These are phyloP conservation scores for Lagopus leucura DNA, from an alignment of 2,113 vertebrate species.

Conservation along the genomic window DNA sequence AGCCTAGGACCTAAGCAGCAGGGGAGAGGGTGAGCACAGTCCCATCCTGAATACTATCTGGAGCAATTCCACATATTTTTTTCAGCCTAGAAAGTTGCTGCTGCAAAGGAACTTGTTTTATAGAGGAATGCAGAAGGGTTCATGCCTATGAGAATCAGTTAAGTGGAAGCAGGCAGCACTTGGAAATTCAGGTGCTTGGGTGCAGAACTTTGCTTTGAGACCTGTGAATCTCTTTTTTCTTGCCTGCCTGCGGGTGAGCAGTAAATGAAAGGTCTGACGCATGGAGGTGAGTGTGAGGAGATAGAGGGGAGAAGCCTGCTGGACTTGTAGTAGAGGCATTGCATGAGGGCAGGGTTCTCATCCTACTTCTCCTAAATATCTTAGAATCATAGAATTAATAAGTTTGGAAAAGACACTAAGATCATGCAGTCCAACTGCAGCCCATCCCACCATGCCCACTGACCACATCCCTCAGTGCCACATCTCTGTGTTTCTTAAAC, in stretches of 20 bases:
- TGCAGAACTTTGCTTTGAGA: neutral
- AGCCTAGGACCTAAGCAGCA: neutral
- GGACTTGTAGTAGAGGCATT: neutral
- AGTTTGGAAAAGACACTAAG: no score
- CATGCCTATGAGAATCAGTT: rapidly evolving
- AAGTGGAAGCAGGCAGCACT: neutral
- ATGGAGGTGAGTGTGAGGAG: neutral
- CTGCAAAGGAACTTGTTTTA: rapidly evolving
- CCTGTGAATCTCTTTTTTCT: neutral
- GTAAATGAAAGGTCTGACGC: neutral
- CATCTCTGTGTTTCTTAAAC: no score
- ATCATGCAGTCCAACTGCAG: no score
- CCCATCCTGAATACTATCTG: neutral
- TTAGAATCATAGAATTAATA: no score
- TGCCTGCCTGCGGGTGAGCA: neutral
- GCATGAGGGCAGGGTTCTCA: neutral
- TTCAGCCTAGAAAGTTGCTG: neutral
- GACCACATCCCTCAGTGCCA: no score
- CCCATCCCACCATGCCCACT: no score
- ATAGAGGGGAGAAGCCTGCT: neutral
- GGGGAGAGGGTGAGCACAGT: neutral
- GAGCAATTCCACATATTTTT: neutral
- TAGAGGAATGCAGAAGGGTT: neutral
- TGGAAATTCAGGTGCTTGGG: neutral
- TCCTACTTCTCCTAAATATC: neutral